These are phyloP conservation scores for Oreotrochilus melanogaster DNA, from an alignment of 2,113 vertebrate genomes.

Conservation along the genomic window DNA sequence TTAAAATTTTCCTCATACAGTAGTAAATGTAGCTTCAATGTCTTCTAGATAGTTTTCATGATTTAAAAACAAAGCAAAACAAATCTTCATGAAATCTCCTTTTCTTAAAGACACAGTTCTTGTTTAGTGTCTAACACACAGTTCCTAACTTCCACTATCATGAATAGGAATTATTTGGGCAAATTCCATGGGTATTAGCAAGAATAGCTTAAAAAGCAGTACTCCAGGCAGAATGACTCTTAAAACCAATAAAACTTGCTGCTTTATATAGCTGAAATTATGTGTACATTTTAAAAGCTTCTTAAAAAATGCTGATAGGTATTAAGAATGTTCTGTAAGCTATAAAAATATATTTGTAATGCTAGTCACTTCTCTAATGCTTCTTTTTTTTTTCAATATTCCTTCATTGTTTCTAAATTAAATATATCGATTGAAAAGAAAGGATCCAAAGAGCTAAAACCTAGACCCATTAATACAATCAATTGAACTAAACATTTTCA, in stretches of 20 bases:
- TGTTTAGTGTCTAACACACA: background rate
- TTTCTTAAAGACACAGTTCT: slow-evolving; percentile 61
- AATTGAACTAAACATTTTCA: background rate
- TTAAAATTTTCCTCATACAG: background rate
- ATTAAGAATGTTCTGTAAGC: background rate
- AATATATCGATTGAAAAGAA: background rate
- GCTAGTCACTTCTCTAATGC: background rate
- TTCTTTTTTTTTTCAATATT: background rate
- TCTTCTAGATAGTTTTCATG: background rate
- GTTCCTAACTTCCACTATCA: background rate
- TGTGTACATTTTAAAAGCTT: background rate
- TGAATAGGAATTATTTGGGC: slow-evolving; percentile 10
- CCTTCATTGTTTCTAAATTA: background rate
- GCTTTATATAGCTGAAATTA: background rate
- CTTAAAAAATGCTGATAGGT: background rate
- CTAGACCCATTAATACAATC: background rate
- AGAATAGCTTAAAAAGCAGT: background rate
- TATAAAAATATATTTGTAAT: background rate
- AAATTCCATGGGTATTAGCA: background rate
- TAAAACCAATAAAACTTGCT: background rate
- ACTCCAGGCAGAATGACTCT: background rate
- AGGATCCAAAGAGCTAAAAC: background rate
- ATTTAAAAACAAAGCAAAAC: no score
- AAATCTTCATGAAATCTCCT: background rate
- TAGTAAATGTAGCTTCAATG: background rate